Evolutionary conservation across 2,888 invertebrate genomes (phyloP).

Genomic region (Morpho deidamia): DNA sequence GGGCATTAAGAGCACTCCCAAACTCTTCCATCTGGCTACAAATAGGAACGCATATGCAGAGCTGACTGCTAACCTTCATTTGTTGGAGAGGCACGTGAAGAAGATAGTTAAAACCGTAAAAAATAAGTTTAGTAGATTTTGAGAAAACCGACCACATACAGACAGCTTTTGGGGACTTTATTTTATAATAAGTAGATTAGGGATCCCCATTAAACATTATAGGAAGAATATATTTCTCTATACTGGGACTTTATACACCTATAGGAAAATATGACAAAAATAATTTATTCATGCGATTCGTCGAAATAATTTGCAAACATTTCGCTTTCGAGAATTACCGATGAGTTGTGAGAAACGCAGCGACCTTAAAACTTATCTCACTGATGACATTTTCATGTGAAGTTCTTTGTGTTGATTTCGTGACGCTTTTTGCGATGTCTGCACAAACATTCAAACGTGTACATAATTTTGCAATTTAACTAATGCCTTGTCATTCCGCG

Average conservation of each 20-base stretch:
- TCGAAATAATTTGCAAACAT: slow-evolving; percentile 22
- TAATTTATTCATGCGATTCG: slow-evolving; percentile 24
- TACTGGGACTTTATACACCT: neutral
- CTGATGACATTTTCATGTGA: slow-evolving; percentile 21
- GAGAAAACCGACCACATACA: too few species aligned
- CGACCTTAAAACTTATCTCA: slow-evolving; percentile 19
- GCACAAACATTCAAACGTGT: neutral
- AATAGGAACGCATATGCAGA: too few species aligned
- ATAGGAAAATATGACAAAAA: slow-evolving; percentile 8
- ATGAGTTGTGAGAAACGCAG: slow-evolving; percentile 24
- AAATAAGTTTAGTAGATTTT: too few species aligned
- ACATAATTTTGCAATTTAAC: neutral
- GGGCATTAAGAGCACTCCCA: too few species aligned
- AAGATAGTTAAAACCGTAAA: too few species aligned
- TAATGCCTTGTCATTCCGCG: neutral
- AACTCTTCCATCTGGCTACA: too few species aligned
- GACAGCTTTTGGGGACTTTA: too few species aligned
- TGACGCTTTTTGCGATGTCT: neutral
- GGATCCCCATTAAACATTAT: too few species aligned
- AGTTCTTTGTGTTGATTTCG: slow-evolving; percentile 9
- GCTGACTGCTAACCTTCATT: too few species aligned
- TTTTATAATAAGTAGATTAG: too few species aligned
- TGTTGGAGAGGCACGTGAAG: too few species aligned
- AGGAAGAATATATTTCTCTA: too few species aligned
- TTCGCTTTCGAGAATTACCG: slow-evolving; percentile 27